These are phyloP conservation scores for Eristalis pertinax DNA, from an alignment of 2,888 invertebrate species.

Conservation along the genomic window DNA sequence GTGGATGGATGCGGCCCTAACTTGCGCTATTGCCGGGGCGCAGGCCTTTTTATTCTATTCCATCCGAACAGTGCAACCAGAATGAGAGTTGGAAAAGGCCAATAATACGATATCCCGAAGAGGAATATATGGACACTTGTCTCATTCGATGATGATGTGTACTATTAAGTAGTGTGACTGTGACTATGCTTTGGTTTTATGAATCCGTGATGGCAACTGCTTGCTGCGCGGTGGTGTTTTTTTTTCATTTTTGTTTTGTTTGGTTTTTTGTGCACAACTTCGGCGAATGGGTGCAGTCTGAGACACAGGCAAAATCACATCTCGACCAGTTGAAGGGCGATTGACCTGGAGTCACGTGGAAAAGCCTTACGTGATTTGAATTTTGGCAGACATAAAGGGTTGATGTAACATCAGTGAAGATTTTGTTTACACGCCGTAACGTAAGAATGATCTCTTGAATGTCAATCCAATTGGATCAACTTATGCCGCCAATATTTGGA, in stretches of 20 bases:
- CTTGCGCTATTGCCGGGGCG: slow-evolving; percentile 44
- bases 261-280: not conserved
- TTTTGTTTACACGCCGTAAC: too few species aligned
- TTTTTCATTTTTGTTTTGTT: not conserved
- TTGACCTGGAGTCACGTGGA: not conserved
- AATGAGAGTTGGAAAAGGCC: slow-evolving; percentile 67
- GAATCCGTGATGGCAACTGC: slow-evolving; percentile 25
- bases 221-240: not conserved
- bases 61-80: slow-evolving; percentile 3
- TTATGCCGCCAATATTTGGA: too few species aligned
- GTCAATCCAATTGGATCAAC: too few species aligned
- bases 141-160: slow-evolving; percentile 41
- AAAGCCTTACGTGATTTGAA: too few species aligned
- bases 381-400: too few species aligned
- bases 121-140: slow-evolving; percentile 54
- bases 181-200: slow-evolving; percentile 57
- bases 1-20: slow-evolving; percentile 38
- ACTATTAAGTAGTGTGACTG: slow-evolving; percentile 52
- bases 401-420: too few species aligned
- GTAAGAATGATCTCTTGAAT: too few species aligned
- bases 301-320: not conserved
- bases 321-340: not conserved
- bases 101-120: slow-evolving; percentile 55
- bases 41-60: slow-evolving; percentile 40
- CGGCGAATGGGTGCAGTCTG: not conserved